phyloP scores from a whole-genome alignment of 2,888 invertebrate species.

The Pherbina coryleti region DNA sequence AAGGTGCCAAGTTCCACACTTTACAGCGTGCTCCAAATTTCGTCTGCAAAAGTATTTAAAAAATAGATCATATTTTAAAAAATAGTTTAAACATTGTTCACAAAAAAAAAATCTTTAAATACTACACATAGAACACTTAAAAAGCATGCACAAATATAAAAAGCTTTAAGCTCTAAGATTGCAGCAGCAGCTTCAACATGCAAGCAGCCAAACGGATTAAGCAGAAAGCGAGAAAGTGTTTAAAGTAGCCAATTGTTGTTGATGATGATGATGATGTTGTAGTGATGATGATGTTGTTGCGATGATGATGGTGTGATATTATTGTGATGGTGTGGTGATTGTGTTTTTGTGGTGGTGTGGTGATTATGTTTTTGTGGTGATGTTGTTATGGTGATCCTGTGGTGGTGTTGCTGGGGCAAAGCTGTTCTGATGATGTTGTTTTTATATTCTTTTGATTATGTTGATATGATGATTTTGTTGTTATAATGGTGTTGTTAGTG shows the following conservation, averaged over 20 bases:
- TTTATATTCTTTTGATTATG: no score
- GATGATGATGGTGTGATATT: no score
- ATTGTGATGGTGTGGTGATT: no score
- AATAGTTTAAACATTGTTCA: background rate
- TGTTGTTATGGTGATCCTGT: no score
- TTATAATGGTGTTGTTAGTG: no score
- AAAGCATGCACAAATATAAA: constrained; percentile 27
- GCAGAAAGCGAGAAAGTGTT: no score
- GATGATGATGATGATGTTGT: background rate
- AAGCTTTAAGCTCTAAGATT: background rate
- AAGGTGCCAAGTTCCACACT: constrained; percentile 81
- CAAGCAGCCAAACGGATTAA: no score
- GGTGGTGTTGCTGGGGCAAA: no score
- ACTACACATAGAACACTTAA: constrained; percentile 8
- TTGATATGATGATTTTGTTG: no score
- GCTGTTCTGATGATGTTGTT: no score
- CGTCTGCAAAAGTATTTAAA: constrained; percentile 71
- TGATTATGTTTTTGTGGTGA: no score
- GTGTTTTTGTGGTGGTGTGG: no score
- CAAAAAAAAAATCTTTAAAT: background rate
- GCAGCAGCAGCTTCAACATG: background rate
- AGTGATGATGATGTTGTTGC: background rate
- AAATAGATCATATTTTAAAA: background rate
- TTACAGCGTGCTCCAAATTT: constrained; percentile 86
- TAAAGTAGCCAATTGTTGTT: background rate